Evolutionary conservation across 2,888 invertebrate species (phyloP), one percentile per base, ranked within the genome.

Genomic region (Noctua comes): DNA sequence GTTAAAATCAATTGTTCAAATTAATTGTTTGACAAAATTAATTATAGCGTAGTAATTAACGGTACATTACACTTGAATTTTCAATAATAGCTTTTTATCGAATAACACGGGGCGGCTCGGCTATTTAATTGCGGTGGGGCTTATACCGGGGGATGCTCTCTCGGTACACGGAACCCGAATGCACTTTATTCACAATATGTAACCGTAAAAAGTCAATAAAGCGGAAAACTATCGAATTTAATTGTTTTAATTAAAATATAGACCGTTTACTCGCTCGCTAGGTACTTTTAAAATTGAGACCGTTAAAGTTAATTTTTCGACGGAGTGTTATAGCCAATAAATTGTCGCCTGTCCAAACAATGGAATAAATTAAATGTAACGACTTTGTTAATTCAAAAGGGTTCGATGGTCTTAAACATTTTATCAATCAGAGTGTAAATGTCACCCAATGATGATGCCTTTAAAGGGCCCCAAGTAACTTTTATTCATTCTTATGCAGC

Each of bases 151-250:
- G 78, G 78, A 82, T 87, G 88, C 89, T 88, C 91, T 91, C 91
- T 92, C 91, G 86, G 91, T 92, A 92, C 92, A 93, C 91, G 91
- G 91, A 91, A 90, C 88, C 86, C 90, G 87, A 91, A 91, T 92
- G 88, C 88, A 89, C 91, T 94, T 95, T 94, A 95, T 95, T 95
- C 93, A 94, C 95, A 91, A 89, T 92, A 91, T 90, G 86, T 82
- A 81, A 84, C 93, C 90, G 94, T 96, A 95, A 96, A 95, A 95
- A 93, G 91, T 93, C 91, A 94, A 95, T 95, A 94, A 94, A 93
- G 92, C 93, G 95, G 93, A 94, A 95, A 95, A 95, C 95, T 94
- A 95, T 93, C 92, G 92, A 91, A 92, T 93, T 95, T 94, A 94
- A 95, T 93, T 89, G 94, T 91, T 94, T 95, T 95, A 94, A 96